Evolutionary conservation across 1,140 invertebrate genomes (phyloP), one percentile per base, ranked within the genome.

Genomic region (Spodoptera litura): DNA sequence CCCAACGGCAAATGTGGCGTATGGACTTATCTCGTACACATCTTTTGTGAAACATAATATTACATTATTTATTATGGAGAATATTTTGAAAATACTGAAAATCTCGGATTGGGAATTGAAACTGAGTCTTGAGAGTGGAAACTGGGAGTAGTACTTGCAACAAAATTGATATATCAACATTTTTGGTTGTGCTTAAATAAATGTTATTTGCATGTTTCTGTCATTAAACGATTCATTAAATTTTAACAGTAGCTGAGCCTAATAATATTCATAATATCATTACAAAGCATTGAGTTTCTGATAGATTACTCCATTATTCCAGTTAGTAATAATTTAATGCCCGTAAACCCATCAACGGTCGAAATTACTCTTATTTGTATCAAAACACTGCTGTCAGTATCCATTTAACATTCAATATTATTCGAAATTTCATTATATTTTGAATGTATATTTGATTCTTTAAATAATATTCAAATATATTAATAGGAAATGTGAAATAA

Each of bases 11-110:
- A 97, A 97, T 20, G 97, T 97, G 10, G 97, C 97, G 91, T 97
- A 97, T 0, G 97, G 97, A 91, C 96, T 97, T 84, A 97, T 97
- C 89, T 97, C 97, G 88, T 97, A 97, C 93, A 96, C 96, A 91
- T 97, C 96, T 75, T 75, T 31, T 96, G 75, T 35, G 4, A 44
- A 15, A 20, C 9, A 59, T 20, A 59, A 3, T 25, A 15, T 8
- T 11, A n/a, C n/a, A n/a, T n/a, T n/a, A n/a, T n/a, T n/a, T n/a
- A n/a, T n/a, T n/a, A n/a, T n/a, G n/a, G n/a, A n/a, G n/a, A n/a
- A n/a, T n/a, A n/a, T n/a, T n/a, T n/a, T n/a, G 31, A 5, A 31
- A 31, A 31, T 2, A 31, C 31, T 5, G 31, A 31, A 31, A 31
- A 31, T 4, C 31, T 5, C 2, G 0, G 0, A 31, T 31, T 5